phyloP scores from a whole-genome alignment of 2,888 invertebrate genomes.

The Amblyteles armatorius region DNA sequence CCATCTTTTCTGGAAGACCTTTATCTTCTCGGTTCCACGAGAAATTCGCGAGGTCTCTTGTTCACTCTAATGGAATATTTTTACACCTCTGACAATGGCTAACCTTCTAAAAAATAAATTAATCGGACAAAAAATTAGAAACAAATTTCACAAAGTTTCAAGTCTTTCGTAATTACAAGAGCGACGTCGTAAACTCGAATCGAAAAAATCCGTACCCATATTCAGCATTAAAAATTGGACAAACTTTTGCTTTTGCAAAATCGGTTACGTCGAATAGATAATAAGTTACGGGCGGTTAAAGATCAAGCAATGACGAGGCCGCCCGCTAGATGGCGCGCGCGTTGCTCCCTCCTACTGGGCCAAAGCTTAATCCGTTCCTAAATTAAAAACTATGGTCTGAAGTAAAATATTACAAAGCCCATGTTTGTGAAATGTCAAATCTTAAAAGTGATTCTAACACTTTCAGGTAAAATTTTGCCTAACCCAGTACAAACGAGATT shows the following conservation, averaged over 20 bases:
- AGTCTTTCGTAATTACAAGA: background rate
- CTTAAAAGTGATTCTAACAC: too few relatives aligned
- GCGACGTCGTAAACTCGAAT: background rate
- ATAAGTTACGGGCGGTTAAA: background rate
- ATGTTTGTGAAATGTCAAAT: too few relatives aligned
- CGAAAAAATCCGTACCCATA: background rate
- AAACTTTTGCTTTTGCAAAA: background rate
- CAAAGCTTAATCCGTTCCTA: too few relatives aligned
- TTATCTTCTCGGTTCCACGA: background rate
- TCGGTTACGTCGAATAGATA: background rate
- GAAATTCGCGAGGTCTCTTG: background rate
- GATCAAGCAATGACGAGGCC: too few relatives aligned
- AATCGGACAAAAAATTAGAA: background rate
- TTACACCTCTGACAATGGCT: background rate
- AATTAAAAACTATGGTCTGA: too few relatives aligned
- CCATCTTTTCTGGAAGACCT: background rate
- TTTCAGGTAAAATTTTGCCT: too few relatives aligned
- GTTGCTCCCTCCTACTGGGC: too few relatives aligned
- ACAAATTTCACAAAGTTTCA: background rate
- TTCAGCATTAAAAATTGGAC: background rate
- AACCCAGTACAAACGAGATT: too few relatives aligned
- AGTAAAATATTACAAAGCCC: too few relatives aligned
- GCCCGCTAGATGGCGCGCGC: too few relatives aligned
- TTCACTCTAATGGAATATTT: background rate
- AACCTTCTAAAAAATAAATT: background rate